Percentiles rank a stretch among this genome's conserved stretches.
Evolutionary conservation across 2,797 vertebrate species (phyloP).

Genomic region (Melanotaenia trifasciata): DNA sequence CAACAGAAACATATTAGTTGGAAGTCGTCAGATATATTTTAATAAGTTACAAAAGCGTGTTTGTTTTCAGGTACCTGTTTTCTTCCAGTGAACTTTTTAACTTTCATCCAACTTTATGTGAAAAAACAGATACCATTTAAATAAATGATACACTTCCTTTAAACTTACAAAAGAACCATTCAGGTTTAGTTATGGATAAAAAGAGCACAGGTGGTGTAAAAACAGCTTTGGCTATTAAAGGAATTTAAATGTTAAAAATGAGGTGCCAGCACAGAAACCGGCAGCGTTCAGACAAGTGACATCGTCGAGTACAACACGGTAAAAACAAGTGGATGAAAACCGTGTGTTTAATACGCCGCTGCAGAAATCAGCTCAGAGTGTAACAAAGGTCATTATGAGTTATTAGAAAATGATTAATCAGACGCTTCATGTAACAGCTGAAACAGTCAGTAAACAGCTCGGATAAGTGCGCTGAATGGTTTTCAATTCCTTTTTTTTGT

Average conservation of each 20-base stretch:
- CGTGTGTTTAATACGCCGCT: slow-evolving; percentile 37
- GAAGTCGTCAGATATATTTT: slow-evolving; percentile 77
- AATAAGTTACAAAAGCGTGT: slow-evolving; percentile 86
- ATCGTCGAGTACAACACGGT: slow-evolving; percentile 44
- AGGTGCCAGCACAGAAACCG: slow-evolving; percentile 21
- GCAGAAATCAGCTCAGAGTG: slow-evolving; percentile 32
- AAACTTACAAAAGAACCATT: slow-evolving; percentile 59
- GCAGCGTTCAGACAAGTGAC: slow-evolving; percentile 50
- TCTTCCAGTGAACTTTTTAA: slow-evolving; percentile 72
- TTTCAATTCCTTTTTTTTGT: slow-evolving; percentile 29
- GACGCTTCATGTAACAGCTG: slow-evolving; percentile 68
- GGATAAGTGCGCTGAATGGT: slow-evolving; percentile 68
- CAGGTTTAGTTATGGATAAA: slow-evolving; percentile 55
- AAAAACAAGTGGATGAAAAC: slow-evolving; percentile 50
- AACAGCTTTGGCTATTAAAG: slow-evolving; percentile 71
- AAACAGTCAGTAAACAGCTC: slow-evolving; percentile 37
- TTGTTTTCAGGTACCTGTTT: slow-evolving; percentile 80
- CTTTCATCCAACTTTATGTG: slow-evolving; percentile 58
- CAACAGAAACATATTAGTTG: not conserved
- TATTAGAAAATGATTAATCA: slow-evolving; percentile 46
- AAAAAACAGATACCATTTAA: slow-evolving; percentile 70
- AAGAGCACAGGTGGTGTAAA: slow-evolving; percentile 8
- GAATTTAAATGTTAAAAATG: slow-evolving; percentile 57
- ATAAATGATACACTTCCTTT: slow-evolving; percentile 66
- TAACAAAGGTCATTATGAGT: slow-evolving; percentile 43